A percentile compares a stretch with the other conserved stretches of the same genome.
Conservation (phyloP, 2,888 invertebrate species). For the Hipparchia semele region DNA sequence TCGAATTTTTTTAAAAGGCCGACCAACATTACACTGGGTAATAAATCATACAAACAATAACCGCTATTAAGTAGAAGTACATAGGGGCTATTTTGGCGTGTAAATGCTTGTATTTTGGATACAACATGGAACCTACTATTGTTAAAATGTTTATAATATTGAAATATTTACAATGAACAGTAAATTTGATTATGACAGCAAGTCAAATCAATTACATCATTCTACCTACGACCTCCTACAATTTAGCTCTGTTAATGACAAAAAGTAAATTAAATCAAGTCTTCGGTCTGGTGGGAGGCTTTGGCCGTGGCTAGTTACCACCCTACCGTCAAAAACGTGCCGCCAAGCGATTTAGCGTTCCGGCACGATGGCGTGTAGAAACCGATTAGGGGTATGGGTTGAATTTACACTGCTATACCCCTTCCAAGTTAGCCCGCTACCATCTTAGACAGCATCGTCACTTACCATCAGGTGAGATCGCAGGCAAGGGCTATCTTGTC, state of each 20-base stretch:
- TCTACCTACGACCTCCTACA: constrained; percentile 2
- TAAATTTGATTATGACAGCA: constrained; percentile 3
- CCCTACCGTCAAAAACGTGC: too few species aligned
- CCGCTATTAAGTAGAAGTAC: background rate
- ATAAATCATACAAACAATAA: background rate
- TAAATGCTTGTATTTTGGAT: background rate
- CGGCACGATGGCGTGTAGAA: too few species aligned
- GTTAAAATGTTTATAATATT: background rate
- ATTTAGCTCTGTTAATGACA: constrained; percentile 12
- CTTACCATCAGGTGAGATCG: too few species aligned
- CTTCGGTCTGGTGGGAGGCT: too few species aligned
- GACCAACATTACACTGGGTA: background rate
- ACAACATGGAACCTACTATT: background rate
- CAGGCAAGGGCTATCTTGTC: too few species aligned
- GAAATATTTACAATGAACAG: background rate
- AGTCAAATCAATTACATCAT: constrained; percentile 8
- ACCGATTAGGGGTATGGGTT: too few species aligned
- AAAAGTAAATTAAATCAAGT: background rate
- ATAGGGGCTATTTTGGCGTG: too few species aligned
- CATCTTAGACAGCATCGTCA: too few species aligned
- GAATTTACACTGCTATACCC: too few species aligned
- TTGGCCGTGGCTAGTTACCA: too few species aligned
- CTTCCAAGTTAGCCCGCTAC: too few species aligned
- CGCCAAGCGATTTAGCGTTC: too few species aligned
- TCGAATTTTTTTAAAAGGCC: background rate